These are phyloP conservation scores for Hippocampus comes DNA, from an alignment of 2,113 vertebrate species.

Conservation along the genomic window DNA sequence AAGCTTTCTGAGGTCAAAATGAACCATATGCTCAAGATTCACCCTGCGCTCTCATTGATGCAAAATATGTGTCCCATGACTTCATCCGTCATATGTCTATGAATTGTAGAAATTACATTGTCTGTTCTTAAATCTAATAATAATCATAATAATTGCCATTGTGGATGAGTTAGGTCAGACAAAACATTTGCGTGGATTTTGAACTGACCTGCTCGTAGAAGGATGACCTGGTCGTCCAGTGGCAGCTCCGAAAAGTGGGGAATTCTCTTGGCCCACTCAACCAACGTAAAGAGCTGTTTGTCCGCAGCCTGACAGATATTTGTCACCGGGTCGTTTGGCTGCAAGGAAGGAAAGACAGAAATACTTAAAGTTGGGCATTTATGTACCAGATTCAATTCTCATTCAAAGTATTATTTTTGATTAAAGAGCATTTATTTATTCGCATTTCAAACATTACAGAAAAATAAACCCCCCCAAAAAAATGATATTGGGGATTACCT, in stretches of 20 bases:
- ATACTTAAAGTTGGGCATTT: neutral
- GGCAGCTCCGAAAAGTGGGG: conserved; percentile 90
- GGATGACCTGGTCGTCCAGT: conserved; percentile 89
- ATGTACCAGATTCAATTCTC: too few species aligned
- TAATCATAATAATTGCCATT: neutral
- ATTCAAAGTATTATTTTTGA: neutral
- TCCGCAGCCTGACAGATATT: conserved; percentile 94
- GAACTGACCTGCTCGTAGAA: conserved; percentile 83
- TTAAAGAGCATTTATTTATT: neutral
- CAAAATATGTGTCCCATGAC: neutral
- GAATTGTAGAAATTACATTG: neutral
- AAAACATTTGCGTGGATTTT: neutral
- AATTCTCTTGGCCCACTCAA: conserved; percentile 92
- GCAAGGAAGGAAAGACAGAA: conserved; percentile 13
- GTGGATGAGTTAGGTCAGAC: neutral
- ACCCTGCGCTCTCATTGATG: neutral
- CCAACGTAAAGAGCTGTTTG: conserved; percentile 90
- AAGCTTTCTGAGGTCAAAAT: neutral
- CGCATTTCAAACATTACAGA: neutral
- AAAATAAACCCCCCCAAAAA: neutral
- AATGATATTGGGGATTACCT: neutral
- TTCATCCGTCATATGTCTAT: neutral
- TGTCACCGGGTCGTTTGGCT: conserved; percentile 92
- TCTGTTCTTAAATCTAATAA: neutral
- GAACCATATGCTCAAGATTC: neutral